Evolutionary conservation across 2,888 invertebrate species (phyloP), one percentile per base, ranked within the genome.

Genomic region (Acronicta psi): DNA sequence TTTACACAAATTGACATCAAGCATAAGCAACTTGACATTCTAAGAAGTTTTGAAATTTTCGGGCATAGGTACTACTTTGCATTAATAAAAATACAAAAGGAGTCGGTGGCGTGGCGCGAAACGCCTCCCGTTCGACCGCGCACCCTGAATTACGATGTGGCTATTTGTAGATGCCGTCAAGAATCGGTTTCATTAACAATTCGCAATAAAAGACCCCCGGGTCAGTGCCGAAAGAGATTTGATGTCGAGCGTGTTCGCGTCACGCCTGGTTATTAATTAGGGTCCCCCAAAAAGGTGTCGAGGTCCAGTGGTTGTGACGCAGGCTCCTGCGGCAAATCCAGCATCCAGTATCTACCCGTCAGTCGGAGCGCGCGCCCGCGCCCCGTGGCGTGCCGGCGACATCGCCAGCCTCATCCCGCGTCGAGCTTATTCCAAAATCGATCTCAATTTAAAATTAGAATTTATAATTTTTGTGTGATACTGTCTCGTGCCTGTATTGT

Each of bases 231-330:
- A 79, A 77, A 77, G 72, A 77, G 82, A 80, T 83, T 83, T 80
- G 79, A 80, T 72, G 75, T 70, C 50, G 43, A 63, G 66, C 82
- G 85, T 82, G 85, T 87, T 80, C 79, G 78, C 83, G 86, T 88
- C 87, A 87, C 82, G 86, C 83, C 82, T 83, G 83, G 86, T 89
- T 89, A 92, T 93, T 92, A 92, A 92, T 92, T 91, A 91, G 92
- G 90, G 89, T 85, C 84, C 90, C 90, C 77, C 85, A 90, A 92
- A 90, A 91, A 92, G 90, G 92, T 91, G 91, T 85, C 88, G 86
- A 84, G 90, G 89, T 90, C 89, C 91, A 86, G 84, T 75, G 80
- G 83, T 81, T 84, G 84, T 92, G 93, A 92, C 93, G 93, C 91
- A 92, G 90, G 86, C 90, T 92, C 90, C 91, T 90, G 92, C 90